Conservation (phyloP, 2,113 vertebrate species). For the Copsychus sechellarum region DNA sequence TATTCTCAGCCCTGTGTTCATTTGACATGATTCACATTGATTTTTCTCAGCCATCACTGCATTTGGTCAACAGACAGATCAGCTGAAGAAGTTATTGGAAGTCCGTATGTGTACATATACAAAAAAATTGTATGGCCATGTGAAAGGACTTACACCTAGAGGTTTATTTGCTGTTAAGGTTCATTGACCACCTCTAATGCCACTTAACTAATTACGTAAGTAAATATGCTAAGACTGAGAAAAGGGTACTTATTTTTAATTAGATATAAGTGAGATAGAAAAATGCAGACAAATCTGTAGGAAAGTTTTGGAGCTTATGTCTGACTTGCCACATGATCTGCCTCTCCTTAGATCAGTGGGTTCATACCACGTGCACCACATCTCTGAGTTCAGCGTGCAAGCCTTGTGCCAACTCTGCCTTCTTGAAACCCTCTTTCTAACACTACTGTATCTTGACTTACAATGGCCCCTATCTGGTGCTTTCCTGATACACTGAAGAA, state of each 20-base stretch:
- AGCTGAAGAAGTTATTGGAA: neutral
- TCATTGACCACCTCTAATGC: neutral
- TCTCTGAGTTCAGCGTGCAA: conserved; percentile 58
- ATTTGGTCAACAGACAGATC: neutral
- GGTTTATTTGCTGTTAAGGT: neutral
- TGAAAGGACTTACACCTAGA: neutral
- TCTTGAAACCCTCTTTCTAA: conserved; percentile 60
- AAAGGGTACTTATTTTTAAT: neutral
- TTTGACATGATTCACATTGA: neutral
- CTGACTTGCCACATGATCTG: neutral
- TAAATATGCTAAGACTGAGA: neutral
- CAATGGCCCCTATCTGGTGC: conserved; percentile 36
- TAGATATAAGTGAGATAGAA: neutral
- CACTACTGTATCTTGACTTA: conserved; percentile 51
- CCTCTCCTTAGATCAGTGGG: conserved; percentile 49
- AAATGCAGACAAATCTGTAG: neutral
- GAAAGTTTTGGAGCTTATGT: neutral
- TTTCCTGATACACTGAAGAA: conserved; percentile 57
- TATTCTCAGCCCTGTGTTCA: neutral
- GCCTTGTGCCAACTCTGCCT: conserved; percentile 51
- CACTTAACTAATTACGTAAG: neutral
- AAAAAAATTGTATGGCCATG: neutral
- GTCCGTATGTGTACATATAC: neutral
- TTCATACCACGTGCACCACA: conserved; percentile 53
- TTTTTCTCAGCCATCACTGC: neutral